Evolutionary conservation across 2,113 vertebrate species (phyloP), one percentile per base, ranked within the genome.

Genomic region (Poecile atricapillus): DNA sequence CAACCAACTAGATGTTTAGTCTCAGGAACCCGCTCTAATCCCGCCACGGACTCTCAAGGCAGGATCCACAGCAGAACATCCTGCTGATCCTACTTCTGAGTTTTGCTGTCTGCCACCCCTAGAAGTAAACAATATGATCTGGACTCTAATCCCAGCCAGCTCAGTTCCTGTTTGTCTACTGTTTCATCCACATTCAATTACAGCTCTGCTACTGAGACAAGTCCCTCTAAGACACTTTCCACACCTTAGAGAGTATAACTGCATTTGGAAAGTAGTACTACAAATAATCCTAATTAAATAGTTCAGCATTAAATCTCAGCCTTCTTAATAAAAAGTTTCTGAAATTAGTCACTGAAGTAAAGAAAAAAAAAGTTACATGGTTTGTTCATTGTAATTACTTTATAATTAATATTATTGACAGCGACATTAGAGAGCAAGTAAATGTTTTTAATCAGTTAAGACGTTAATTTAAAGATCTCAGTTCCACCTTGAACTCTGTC

Each of bases 391-490:
- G 21, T 68, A 80, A 87, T 74, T 85, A 78, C 69, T 82, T 83
- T 44, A n/a, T 39, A 92, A 95, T 95, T 94, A 96, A 79, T 69
- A 67, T 92, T 93, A 65, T 46, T 89, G 69, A 25, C 33, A 91
- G 52, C 52, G n/a, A 43, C 28, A 67, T 76, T 41, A 80, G 15
- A 91, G 22, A 81, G 16, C 37, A 84, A 37, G 63, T 60, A 90
- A 82, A 92, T 92, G 13, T 46, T 95, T 94, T 83, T 44, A 76
- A 94, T 85, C 31, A 85, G 55, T 75, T 92, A 87, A 76, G 35
- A 39, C 70, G 21, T 68, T 94, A 8, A 73, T 76, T 79, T 89
- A 43, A 35, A 77, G 25, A 79, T 58, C 53, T 60, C 50, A 47
- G 33, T 49, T 94, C 59, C 58, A 89, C 52, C 69, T 83, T 86